Evolutionary conservation across 2,797 vertebrate genomes (phyloP).

Genomic region (Melanogrammus aeglefinus): DNA sequence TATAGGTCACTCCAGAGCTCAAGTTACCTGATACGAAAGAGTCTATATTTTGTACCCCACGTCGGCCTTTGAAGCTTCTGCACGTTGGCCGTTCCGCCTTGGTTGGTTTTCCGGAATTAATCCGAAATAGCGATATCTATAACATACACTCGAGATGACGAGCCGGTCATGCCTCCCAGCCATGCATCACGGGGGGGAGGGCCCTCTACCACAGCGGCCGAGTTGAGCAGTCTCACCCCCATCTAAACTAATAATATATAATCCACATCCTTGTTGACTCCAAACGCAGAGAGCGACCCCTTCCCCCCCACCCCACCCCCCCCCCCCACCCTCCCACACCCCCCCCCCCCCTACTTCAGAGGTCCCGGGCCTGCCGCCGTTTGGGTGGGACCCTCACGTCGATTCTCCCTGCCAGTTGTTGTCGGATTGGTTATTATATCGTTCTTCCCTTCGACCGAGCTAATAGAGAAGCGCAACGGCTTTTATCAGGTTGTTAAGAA

Average conservation of each 20-base stretch:
- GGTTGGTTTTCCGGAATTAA: conserved; percentile 63
- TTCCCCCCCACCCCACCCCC: no score
- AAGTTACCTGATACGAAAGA: conserved; percentile 55
- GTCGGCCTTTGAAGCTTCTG: conserved; percentile 49
- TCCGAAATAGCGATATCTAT: conserved; percentile 63
- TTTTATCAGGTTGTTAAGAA: conserved; percentile 59
- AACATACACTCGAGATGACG: no score
- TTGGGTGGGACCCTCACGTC: conserved; percentile 32
- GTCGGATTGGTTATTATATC: conserved; percentile 63
- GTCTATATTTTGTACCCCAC: conserved; percentile 53
- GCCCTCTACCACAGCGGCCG: no score
- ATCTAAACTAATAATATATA: no score
- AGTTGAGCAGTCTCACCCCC: no score
- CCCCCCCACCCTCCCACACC: no score
- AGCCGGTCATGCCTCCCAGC: no score
- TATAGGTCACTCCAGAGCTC: no score
- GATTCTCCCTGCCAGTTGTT: conserved; percentile 61
- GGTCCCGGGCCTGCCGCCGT: conserved; percentile 38
- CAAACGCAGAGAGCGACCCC: no score
- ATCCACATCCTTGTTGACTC: no score
- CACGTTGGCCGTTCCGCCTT: conserved; percentile 46
- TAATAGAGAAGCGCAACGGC: conserved; percentile 55
- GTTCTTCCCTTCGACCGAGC: conserved; percentile 54
- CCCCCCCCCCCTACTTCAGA: conserved; percentile 38
- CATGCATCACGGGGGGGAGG: no score